These are phyloP conservation scores for Netelia melanura DNA, from an alignment of 2,888 invertebrate genomes.

Conservation along the genomic window DNA sequence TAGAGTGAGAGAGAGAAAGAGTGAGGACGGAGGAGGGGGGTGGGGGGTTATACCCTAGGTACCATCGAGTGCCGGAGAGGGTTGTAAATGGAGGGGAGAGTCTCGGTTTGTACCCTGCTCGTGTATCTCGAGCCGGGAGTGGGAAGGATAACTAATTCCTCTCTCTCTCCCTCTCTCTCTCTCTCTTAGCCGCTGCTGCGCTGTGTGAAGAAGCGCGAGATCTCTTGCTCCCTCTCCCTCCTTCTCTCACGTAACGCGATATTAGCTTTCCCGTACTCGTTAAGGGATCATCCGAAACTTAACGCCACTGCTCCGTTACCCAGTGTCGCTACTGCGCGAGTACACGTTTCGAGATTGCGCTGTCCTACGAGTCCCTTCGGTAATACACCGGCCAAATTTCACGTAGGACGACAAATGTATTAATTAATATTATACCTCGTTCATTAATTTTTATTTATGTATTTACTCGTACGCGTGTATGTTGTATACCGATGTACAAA, in stretches of 20 bases:
- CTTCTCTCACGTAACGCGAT: conserved; percentile 60
- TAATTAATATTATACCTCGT: neutral
- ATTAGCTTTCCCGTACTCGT: conserved; percentile 63
- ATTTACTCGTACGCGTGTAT: neutral
- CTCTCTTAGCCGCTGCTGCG: neutral
- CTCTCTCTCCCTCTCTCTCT: conserved; percentile 16
- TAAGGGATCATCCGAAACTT: conserved; percentile 70
- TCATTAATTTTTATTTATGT: neutral
- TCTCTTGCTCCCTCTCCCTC: conserved; percentile 30
- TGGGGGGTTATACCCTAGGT: neutral
- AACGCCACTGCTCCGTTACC: conserved; percentile 55
- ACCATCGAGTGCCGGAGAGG: conserved; percentile 38
- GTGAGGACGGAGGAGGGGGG: no score
- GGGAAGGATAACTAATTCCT: conserved; percentile 50
- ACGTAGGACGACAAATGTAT: neutral
- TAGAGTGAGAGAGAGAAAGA: conserved; percentile 17
- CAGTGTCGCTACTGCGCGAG: conserved; percentile 17
- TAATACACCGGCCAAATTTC: neutral
- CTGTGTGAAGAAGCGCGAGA: conserved; percentile 15
- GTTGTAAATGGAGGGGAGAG: conserved; percentile 64
- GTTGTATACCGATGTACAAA: neutral
- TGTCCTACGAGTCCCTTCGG: neutral
- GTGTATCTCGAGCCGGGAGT: neutral
- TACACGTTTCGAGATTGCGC: conserved; percentile 49
- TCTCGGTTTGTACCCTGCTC: conserved; percentile 25